Conservation (phyloP, 2,888 invertebrate genomes). For the Drosophila atripex region DNA sequence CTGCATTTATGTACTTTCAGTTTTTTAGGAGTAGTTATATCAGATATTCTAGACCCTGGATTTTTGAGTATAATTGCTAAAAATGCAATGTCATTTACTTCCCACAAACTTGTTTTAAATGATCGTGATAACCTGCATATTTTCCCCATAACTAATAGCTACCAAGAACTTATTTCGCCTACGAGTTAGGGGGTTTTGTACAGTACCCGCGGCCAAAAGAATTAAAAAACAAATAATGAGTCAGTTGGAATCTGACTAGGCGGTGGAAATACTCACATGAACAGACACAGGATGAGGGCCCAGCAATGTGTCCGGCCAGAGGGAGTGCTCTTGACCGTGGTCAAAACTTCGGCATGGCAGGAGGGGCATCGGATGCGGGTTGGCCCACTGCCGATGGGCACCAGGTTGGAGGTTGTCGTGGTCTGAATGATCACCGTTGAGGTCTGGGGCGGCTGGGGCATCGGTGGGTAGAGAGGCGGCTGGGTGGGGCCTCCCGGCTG, state of each 20-base stretch:
- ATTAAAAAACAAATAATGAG: not conserved
- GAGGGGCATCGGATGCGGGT: constrained; percentile 84
- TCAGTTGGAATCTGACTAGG: not conserved
- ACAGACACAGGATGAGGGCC: constrained; percentile 78
- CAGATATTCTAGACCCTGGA: too few species aligned
- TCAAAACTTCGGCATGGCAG: constrained; percentile 84
- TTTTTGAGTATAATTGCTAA: too few species aligned
- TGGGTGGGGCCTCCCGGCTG: constrained; percentile 74
- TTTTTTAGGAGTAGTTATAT: too few species aligned
- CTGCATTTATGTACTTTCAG: too few species aligned
- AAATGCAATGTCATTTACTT: too few species aligned
- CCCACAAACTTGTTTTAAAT: too few species aligned
- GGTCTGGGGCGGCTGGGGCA: constrained; percentile 58
- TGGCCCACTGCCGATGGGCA: constrained; percentile 69
- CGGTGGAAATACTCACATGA: constrained; percentile 69
- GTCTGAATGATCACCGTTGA: constrained; percentile 78
- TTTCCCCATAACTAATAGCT: too few species aligned
- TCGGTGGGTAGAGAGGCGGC: constrained; percentile 63
- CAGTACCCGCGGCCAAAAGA: not conserved
- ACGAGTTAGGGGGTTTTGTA: too few species aligned
- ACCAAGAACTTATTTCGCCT: too few species aligned
- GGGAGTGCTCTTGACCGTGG: constrained; percentile 82
- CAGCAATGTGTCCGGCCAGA: constrained; percentile 80
- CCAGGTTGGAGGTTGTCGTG: constrained; percentile 65
- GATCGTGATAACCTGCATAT: too few species aligned